These are phyloP conservation scores for Drosophila incognita DNA, from an alignment of 2,888 invertebrate species.

Conservation along the genomic window DNA sequence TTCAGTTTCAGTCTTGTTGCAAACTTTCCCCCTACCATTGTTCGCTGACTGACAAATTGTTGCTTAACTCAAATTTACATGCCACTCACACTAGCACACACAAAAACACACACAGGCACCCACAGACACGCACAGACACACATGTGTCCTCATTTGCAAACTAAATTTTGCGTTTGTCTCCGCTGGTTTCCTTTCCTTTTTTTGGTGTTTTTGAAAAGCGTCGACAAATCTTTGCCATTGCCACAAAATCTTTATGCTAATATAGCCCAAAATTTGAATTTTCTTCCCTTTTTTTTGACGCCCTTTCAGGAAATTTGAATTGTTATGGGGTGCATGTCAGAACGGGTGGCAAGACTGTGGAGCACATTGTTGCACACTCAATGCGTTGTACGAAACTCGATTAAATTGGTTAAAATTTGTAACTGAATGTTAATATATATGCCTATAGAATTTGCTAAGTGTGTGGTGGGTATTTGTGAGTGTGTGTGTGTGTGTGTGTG, in stretches of 20 bases:
- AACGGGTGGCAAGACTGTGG: constrained; percentile 1
- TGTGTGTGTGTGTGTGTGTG: not conserved
- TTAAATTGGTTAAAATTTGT: not conserved
- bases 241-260: constrained; percentile 64
- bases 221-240: constrained; percentile 31
- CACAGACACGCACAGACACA: constrained; percentile 27
- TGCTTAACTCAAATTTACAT: constrained; percentile 60
- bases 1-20: constrained; percentile 56
- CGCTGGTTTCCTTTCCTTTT: constrained; percentile 1
- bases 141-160: constrained; percentile 65
- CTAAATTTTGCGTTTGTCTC: constrained; percentile 62
- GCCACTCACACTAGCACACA: constrained; percentile 32
- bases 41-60: constrained; percentile 64
- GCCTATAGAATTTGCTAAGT: not conserved
- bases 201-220: not conserved
- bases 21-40: constrained; percentile 59
- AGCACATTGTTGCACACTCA: constrained; percentile 21
- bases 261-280: constrained; percentile 39
- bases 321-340: not conserved
- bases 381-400: not conserved
- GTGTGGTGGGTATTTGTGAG: not conserved
- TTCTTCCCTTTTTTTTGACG: constrained; percentile 6
- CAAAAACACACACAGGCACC: constrained; percentile 5
- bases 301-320: constrained; percentile 6
- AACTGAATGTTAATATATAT: not conserved